phyloP scores from a whole-genome alignment of 1,140 invertebrate species.

The Pseudomyrmex pallidus region DNA sequence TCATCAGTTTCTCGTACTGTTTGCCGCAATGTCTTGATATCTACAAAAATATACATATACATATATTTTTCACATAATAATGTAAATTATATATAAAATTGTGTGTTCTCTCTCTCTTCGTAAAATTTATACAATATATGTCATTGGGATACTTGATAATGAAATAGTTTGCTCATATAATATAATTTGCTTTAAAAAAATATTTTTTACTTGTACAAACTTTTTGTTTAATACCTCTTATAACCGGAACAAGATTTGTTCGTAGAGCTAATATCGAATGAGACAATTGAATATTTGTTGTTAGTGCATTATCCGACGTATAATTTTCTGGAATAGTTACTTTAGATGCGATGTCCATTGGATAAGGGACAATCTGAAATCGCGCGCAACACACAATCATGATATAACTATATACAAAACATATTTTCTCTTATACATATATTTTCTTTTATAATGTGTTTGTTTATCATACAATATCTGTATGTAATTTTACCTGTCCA shows the following conservation, averaged over 20 bases:
- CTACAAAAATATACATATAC: slow-evolving; percentile 73
- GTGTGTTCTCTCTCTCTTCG: too few species aligned
- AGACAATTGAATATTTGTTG: slow-evolving; percentile 86
- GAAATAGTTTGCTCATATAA: background rate
- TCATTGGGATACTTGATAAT: too few species aligned
- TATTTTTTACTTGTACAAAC: too few species aligned
- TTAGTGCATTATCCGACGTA: slow-evolving; percentile 85
- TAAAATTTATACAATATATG: too few species aligned
- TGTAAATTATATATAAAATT: too few species aligned
- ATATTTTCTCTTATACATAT: background rate
- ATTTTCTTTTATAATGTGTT: too few species aligned
- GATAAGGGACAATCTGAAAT: slow-evolving; percentile 76
- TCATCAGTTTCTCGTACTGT: slow-evolving; percentile 86
- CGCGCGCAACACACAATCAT: background rate
- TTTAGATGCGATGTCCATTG: slow-evolving; percentile 65
- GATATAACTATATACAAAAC: background rate
- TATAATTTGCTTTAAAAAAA: background rate
- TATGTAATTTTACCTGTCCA: slow-evolving; percentile 61
- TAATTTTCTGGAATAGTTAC: slow-evolving; percentile 85
- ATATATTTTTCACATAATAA: background rate
- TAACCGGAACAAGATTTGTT: slow-evolving; percentile 87
- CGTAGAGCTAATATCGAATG: slow-evolving; percentile 87
- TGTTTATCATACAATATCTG: background rate
- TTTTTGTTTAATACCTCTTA: slow-evolving; percentile 85
- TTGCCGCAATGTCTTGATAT: slow-evolving; percentile 87